These are phyloP conservation scores for Ancistrus triradiatus DNA, from an alignment of 2,113 vertebrate species.

Conservation along the genomic window DNA sequence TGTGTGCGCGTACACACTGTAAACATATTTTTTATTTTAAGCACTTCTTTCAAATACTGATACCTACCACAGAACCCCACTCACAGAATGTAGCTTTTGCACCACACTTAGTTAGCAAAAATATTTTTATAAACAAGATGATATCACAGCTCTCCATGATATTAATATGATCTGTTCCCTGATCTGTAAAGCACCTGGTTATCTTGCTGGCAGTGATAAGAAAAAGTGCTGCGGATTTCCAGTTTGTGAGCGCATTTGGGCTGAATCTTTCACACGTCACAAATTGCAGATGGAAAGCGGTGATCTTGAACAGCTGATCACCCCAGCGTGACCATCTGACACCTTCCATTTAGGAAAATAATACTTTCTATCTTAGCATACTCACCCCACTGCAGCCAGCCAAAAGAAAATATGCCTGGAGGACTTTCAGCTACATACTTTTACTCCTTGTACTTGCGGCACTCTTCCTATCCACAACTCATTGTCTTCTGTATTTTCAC, in stretches of 20 bases:
- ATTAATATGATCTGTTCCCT: constrained; percentile 99
- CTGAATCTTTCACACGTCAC: constrained; percentile 99
- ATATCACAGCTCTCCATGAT: constrained; percentile 84
- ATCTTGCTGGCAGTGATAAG: constrained; percentile 99
- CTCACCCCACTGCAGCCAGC: constrained; percentile 96
- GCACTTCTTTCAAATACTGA: constrained; percentile 13
- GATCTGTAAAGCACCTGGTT: constrained; percentile 99
- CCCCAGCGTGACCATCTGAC: constrained; percentile 99
- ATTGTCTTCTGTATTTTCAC: background rate
- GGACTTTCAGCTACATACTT: constrained; percentile 75
- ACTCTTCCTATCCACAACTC: constrained; percentile 47
- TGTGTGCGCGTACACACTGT: too few relatives aligned
- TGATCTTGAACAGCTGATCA: constrained; percentile 99
- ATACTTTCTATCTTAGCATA: constrained; percentile 99
- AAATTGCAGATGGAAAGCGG: constrained; percentile 99
- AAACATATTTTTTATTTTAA: too few relatives aligned
- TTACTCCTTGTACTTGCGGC: constrained; percentile 46
- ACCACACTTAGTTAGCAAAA: constrained; percentile 75
- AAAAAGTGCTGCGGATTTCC: constrained; percentile 98
- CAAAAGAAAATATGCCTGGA: constrained; percentile 95
- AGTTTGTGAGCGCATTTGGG: constrained; percentile 99
- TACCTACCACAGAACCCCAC: constrained; percentile 49
- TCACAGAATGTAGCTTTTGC: constrained; percentile 63
- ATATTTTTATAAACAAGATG: constrained; percentile 79
- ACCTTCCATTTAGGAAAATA: constrained; percentile 99